phyloP scores from a whole-genome alignment of 2,113 vertebrate species.

The Paradisaea rubra region DNA sequence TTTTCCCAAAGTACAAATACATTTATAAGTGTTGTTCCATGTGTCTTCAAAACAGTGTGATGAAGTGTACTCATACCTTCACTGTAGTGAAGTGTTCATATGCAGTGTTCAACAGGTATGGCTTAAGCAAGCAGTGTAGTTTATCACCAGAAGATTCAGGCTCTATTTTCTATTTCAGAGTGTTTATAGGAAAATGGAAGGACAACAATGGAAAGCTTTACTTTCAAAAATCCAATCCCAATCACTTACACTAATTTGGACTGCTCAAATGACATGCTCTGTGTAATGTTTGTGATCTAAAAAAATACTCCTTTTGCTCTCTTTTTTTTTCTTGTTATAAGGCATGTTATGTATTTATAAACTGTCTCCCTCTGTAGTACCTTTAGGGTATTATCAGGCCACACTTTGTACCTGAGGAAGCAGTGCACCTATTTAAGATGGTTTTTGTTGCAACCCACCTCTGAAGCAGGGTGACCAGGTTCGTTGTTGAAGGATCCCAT shows the following conservation, averaged over 20 bases:
- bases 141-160: background rate
- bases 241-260: background rate
- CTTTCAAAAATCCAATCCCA: background rate
- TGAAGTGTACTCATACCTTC: background rate
- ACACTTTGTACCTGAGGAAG: background rate
- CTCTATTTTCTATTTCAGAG: background rate
- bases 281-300: background rate
- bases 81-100: background rate
- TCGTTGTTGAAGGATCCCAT: background rate
- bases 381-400: background rate
- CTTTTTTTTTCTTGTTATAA: background rate
- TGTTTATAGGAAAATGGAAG: background rate
- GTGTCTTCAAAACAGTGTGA: background rate
- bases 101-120: background rate
- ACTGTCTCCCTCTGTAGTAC: background rate
- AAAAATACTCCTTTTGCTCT: fast-evolving
- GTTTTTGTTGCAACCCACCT: background rate
- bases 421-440: background rate
- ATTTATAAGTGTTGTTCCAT: background rate
- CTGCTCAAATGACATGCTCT: background rate
- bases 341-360: background rate
- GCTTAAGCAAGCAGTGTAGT: background rate
- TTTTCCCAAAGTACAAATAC: background rate
- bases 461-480: background rate
- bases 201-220: background rate